Base-by-base conservation (phyloP, 2,888 invertebrate species). In the Zaprionus bogoriensis region DNA sequence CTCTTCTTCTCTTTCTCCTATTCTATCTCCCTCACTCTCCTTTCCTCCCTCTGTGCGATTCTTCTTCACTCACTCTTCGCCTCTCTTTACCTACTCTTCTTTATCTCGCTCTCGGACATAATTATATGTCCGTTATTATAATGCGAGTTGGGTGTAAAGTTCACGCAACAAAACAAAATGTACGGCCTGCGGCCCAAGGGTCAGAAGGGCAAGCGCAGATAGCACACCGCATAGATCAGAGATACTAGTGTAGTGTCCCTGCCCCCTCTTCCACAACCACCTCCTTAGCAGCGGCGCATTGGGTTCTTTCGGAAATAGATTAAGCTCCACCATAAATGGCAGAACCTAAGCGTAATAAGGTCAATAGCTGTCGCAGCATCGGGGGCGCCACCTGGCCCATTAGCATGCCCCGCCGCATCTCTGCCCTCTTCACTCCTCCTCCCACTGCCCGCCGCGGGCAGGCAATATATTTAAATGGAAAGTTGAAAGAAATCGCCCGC, bases 101-200 rank as follows among this genome's bases (percentile, higher is more conserved):
- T 30, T 1, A 22, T 30, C 3, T 19, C 19, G 67, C 65, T 74
- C 57, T 48, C 63, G 82, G 65, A 74, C 87, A 86, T 80, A 83
- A 83, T 86, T 86, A 80, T 80, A 70, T 80, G 74, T 52, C 63
- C 68, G 66, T 77, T 83, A 74, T 74, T 64, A 74, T 86, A 86
- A 86, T 81, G 80, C 50, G 77, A 81, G 87, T 83, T 86, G 65
- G n/a, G 68, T 54, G 47, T 52, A 74, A 86, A 79, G 68, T 83
- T 86, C 44, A 63, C 54, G 62, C 23, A 69, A 57, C 60, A 58
- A 60, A 55, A 54, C 27, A 52, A 53, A 58, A 53, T 55, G 46
- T n/a, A n/a, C n/a, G n/a, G n/a, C n/a, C n/a, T n/a, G 6, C 2
- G 30, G 27, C 10, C 4, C 0, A 1, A 27, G 30, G 30, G 30